Evolutionary conservation across 1,140 invertebrate species (phyloP).

Genomic region (Araneus ventricosus): DNA sequence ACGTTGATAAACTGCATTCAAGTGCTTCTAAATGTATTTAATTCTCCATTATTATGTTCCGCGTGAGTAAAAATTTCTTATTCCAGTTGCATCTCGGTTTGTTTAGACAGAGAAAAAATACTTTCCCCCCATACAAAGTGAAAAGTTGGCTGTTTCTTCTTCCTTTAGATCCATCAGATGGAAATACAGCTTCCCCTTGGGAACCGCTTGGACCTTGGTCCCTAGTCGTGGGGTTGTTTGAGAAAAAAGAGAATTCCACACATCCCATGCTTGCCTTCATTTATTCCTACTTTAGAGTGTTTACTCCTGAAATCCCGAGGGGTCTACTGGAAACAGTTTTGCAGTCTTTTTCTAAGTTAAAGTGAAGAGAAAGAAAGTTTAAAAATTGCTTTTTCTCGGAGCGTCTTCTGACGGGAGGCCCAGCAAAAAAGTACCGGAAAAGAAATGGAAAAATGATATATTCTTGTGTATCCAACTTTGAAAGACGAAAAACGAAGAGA

Average conservation of each 20-base stretch:
- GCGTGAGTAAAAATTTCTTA: constrained; percentile 21
- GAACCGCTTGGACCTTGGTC: constrained; percentile 49
- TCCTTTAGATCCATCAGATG: constrained; percentile 68
- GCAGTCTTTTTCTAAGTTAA: constrained; percentile 52
- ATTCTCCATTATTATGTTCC: not conserved
- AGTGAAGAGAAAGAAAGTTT: constrained; percentile 70
- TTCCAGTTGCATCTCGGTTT: constrained; percentile 56
- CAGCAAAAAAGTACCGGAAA: constrained; percentile 43
- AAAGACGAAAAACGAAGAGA: constrained; percentile 31
- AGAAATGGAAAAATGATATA: constrained; percentile 73
- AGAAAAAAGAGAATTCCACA: constrained; percentile 48
- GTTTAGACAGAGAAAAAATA: constrained; percentile 32
- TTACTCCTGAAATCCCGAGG: constrained; percentile 67
- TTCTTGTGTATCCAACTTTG: constrained; percentile 65
- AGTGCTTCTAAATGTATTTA: not conserved
- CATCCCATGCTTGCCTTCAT: constrained; percentile 63
- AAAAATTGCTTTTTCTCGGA: constrained; percentile 63
- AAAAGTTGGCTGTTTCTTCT: constrained; percentile 57
- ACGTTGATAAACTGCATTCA: not conserved
- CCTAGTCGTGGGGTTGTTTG: constrained; percentile 18
- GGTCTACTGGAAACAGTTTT: constrained; percentile 59
- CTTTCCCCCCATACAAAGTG: constrained; percentile 27
- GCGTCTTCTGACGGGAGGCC: constrained; percentile 18
- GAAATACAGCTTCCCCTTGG: constrained; percentile 58
- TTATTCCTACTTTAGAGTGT: constrained; percentile 74